Base-by-base conservation (phyloP, 2,888 invertebrate genomes). In the Nemotelus pantherinus region DNA sequence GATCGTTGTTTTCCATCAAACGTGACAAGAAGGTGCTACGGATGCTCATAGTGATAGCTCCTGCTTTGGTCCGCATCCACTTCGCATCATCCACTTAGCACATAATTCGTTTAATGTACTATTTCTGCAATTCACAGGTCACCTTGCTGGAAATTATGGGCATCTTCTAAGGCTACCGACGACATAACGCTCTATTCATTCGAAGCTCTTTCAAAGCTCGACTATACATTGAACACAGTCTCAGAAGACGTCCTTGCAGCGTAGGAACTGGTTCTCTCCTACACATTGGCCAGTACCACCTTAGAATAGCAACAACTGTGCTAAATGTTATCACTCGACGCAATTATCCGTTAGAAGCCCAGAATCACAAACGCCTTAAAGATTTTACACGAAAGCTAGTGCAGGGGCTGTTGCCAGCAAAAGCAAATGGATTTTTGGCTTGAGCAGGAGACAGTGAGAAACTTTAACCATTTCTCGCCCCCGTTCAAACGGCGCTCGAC, bases 51-150 rank as follows among this genome's bases (percentile, higher is more conserved):
- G 10, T 25, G 58, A 58, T 58, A 25, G 10, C 58, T n/a, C n/a
- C n/a, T n/a, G 25, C 58, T 25, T 5, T 6, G 7, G 9, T 43
- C 63, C 63, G 3, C 63, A 63, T 63, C 63, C 63, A 63, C 63
- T 63, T 39, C 7, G 10, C 7, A 39, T 5, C 67, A 67, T 50
- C 9, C 41, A 10, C 10, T 3, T 25, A 50, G 47, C 47, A 39
- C 39, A 48, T 67, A 67, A 67, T 67, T 67, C n/a, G 48, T 67
- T 67, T 25, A 67, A 48, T 67, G 67, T 48, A 10, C 50, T 67
- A 67, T 50, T 50, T 48, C 39, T 67, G 6, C 67, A 48, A 25
- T 48, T 47, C 25, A 3, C n/a, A 25, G 47, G 67, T 48, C 7
- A 39, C 39, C 48, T 25, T 67, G 50, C 47, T 67, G 39, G 67